Evolutionary conservation across 2,797 vertebrate genomes (phyloP).

Genomic region (Pyrocephalus nanus): DNA sequence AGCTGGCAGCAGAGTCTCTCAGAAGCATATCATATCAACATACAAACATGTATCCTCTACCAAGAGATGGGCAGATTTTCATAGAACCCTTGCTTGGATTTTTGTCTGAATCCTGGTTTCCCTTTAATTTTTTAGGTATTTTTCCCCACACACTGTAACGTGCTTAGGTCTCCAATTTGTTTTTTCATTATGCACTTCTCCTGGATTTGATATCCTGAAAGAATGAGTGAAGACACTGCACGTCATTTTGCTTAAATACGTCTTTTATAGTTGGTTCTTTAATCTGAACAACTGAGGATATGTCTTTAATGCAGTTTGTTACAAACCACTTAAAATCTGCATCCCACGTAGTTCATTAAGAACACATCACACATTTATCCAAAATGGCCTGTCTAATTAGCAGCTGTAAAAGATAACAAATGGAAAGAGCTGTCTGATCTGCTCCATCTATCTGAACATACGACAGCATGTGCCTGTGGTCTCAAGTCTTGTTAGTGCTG

Average conservation of each 20-base stretch:
- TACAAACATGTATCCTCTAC: background rate
- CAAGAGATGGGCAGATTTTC: background rate
- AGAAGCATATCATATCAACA: background rate
- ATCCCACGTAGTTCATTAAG: background rate
- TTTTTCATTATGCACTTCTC: background rate
- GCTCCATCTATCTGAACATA: background rate
- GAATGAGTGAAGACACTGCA: background rate
- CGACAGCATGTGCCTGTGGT: background rate
- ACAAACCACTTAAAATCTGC: background rate
- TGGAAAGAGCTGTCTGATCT: background rate
- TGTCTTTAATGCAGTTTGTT: background rate
- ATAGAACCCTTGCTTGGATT: background rate
- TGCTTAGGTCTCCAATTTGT: background rate
- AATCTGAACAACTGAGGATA: background rate
- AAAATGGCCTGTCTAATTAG: constrained; percentile 34
- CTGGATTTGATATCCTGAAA: background rate
- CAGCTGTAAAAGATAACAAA: background rate
- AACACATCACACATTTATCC: background rate
- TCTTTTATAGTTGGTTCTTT: constrained; percentile 22
- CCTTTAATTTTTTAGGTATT: background rate
- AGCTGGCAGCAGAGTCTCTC: background rate
- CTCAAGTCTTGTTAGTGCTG: background rate
- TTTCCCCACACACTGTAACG: background rate
- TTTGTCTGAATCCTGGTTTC: background rate
- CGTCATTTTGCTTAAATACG: background rate